Conservation (phyloP, 2,888 invertebrate species). For the Pseudococcus jackbeardsleyi region DNA sequence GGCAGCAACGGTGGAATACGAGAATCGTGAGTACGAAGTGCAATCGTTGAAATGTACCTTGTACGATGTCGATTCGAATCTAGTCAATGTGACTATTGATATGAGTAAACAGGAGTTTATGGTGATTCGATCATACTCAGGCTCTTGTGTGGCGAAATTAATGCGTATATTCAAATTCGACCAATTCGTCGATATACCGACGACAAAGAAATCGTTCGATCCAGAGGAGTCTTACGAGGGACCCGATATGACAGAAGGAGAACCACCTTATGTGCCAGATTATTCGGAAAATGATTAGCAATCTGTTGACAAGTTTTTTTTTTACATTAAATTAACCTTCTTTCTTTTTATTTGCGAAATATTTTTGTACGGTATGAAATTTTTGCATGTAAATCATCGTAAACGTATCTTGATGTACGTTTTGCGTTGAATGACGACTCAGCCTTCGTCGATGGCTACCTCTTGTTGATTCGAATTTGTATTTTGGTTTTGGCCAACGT, state of each 20-base stretch:
- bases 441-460: neutral
- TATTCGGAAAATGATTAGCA: slow-evolving; percentile 22
- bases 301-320: neutral
- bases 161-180: neutral
- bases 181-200: neutral
- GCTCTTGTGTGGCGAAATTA: neutral
- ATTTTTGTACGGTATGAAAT: neutral
- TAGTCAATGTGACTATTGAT: neutral
- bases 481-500: neutral
- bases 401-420: neutral
- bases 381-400: neutral
- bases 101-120: neutral
- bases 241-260: slow-evolving; percentile 32
- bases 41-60: slow-evolving; percentile 2
- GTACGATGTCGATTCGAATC: slow-evolving; percentile 17
- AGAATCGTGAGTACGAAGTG: neutral
- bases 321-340: neutral
- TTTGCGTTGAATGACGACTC: neutral
- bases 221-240: neutral
- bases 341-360: neutral
- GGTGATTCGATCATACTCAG: slow-evolving; percentile 15
- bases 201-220: neutral
- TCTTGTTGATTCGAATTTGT: neutral
- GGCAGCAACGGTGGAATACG: neutral
- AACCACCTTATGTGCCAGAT: slow-evolving; percentile 18